Conservation (phyloP, 2,113 vertebrate species). For the Perca flavescens region DNA sequence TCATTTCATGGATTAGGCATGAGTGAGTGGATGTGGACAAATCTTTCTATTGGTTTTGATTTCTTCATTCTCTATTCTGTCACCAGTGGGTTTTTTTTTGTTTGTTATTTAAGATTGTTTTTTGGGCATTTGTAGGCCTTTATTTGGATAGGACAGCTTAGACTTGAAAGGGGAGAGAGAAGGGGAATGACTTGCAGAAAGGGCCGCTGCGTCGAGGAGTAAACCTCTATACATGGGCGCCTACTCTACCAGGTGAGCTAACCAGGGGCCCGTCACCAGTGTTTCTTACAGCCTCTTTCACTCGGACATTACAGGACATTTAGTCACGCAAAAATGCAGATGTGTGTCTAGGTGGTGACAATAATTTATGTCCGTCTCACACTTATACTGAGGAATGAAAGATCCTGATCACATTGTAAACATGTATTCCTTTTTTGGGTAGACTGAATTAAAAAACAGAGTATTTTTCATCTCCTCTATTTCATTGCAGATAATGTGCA, state of each 20-base stretch:
- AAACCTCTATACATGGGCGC: too few species aligned
- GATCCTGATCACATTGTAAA: constrained; percentile 5
- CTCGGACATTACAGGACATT: constrained; percentile 1
- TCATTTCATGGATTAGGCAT: constrained; percentile 1
- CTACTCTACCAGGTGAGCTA: too few species aligned
- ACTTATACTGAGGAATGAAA: not conserved
- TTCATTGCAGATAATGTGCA: constrained; percentile 12
- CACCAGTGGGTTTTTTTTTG: not conserved
- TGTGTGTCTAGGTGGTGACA: not conserved
- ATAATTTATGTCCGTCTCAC: constrained; percentile 12
- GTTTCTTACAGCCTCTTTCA: not conserved
- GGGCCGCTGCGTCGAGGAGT: too few species aligned
- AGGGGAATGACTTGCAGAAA: too few species aligned
- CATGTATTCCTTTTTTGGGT: constrained; percentile 2
- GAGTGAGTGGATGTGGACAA: constrained; percentile 5
- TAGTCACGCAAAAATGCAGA: constrained; percentile 10
- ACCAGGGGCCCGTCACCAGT: too few species aligned
- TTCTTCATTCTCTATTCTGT: too few species aligned
- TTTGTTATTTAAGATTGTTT: too few species aligned
- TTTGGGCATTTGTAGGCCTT: too few species aligned
- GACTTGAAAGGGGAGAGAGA: too few species aligned
- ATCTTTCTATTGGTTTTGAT: too few species aligned
- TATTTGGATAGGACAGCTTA: too few species aligned
- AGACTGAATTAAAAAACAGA: not conserved
- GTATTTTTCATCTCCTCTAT: constrained; percentile 4